These are phyloP conservation scores for Poecilia velifera DNA, from an alignment of 2,797 vertebrate species.

Conservation along the genomic window DNA sequence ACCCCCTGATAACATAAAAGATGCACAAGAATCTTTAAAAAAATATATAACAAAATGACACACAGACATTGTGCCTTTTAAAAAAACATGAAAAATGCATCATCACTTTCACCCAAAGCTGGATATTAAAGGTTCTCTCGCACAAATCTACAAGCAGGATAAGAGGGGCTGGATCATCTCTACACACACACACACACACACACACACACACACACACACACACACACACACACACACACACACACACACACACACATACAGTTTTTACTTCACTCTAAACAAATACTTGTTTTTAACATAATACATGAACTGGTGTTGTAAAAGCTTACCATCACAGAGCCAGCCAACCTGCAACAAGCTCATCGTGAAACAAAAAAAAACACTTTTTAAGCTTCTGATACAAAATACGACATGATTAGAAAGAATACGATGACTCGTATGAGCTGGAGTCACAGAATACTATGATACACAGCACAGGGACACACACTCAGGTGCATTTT, in stretches of 20 bases:
- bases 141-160: slow-evolving; percentile 23
- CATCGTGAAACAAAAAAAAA: slow-evolving; percentile 52
- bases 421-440: slow-evolving; percentile 46
- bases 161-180: slow-evolving; percentile 28
- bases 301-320: slow-evolving; percentile 49
- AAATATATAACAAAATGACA: slow-evolving; percentile 45
- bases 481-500: slow-evolving; percentile 58
- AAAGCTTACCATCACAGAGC: slow-evolving; percentile 78
- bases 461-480: slow-evolving; percentile 39
- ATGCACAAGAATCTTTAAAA: slow-evolving; percentile 51
- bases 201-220: slow-evolving; percentile 12
- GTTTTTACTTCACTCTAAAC: slow-evolving; percentile 38
- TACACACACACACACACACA: slow-evolving; percentile 20
- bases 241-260: slow-evolving; percentile 11
- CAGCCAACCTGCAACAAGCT: slow-evolving; percentile 92
- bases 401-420: slow-evolving; percentile 69
- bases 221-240: slow-evolving; percentile 11
- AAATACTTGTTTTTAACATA: slow-evolving; percentile 32
- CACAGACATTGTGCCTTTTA: slow-evolving; percentile 31
- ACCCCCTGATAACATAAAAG: slow-evolving; percentile 55
- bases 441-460: slow-evolving; percentile 32
- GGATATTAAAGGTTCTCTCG: slow-evolving; percentile 36
- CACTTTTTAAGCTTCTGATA: slow-evolving; percentile 55
- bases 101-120: slow-evolving; percentile 35
- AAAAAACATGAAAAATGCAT: slow-evolving; percentile 31